Percentiles rank a stretch among this genome's conserved stretches.
Evolutionary conservation across 2,797 vertebrate species (phyloP).

Genomic region (Graptemys geographica): DNA sequence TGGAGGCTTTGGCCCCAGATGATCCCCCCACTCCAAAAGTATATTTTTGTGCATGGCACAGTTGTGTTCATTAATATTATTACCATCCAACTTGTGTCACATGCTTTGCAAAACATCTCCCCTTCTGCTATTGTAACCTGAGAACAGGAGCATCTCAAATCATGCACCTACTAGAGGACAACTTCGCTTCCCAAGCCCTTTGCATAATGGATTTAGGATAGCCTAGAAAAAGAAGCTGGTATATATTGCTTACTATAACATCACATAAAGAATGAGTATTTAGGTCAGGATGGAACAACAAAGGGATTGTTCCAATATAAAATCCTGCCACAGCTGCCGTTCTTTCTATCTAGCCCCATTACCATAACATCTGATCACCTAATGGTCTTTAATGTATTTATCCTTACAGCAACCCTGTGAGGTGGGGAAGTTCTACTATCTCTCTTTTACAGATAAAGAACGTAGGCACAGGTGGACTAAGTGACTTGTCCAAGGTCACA

Average conservation of each 20-base stretch:
- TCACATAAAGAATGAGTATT: neutral
- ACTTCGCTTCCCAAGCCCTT: neutral
- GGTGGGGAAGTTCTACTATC: neutral
- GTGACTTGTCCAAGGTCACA: neutral
- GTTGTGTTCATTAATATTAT: neutral
- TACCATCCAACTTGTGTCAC: accelerated
- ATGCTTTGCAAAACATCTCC: constrained; percentile 11
- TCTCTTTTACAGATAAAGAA: neutral
- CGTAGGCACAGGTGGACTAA: neutral
- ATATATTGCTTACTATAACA: neutral
- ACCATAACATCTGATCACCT: neutral
- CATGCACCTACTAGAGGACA: constrained; percentile 13
- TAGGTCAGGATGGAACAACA: neutral
- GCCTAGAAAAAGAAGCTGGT: constrained; percentile 8
- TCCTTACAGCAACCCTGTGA: neutral
- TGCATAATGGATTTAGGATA: neutral
- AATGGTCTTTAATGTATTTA: constrained; percentile 14
- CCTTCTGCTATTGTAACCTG: constrained; percentile 46
- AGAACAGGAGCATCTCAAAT: neutral
- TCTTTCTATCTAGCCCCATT: neutral
- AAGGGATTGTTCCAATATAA: neutral
- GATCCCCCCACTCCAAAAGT: neutral
- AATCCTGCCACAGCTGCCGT: neutral
- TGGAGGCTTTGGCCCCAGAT: neutral
- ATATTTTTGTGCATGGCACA: neutral